Evolutionary conservation across 2,113 vertebrate species (phyloP).

Genomic region (Acinonyx jubatus): DNA sequence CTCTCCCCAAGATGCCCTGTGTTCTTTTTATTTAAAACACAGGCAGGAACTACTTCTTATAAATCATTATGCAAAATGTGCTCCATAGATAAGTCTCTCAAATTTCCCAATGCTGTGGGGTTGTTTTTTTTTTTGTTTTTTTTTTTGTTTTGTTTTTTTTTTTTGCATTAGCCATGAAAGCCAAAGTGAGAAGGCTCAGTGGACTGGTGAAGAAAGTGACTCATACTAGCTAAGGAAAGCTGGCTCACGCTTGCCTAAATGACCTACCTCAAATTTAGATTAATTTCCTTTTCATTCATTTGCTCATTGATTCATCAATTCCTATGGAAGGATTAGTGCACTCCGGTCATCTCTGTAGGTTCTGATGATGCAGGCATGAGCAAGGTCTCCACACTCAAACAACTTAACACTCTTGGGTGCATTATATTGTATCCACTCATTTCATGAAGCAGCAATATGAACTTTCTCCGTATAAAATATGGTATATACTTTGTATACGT

Average conservation of each 20-base stretch:
- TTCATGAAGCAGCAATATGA: neutral
- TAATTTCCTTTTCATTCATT: neutral
- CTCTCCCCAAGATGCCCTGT: neutral
- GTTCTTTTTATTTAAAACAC: neutral
- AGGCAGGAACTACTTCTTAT: neutral
- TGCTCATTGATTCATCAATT: neutral
- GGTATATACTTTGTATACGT: neutral
- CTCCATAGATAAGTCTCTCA: neutral
- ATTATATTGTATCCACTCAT: neutral
- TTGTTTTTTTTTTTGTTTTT: too few species aligned
- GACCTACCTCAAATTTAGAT: neutral
- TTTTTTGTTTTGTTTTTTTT: neutral
- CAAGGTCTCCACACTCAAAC: neutral
- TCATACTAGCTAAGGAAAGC: neutral
- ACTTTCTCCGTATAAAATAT: neutral
- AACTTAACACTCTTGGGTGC: neutral
- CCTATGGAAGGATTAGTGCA: neutral
- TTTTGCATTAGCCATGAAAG: neutral
- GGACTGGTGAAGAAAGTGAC: neutral
- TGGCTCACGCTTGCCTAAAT: neutral
- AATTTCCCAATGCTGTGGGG: neutral
- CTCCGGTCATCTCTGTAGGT: neutral
- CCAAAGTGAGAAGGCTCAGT: neutral
- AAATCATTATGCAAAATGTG: neutral
- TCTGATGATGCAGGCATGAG: neutral